Conservation (phyloP, 2,888 invertebrate species). For the Cosmopolites sordidus region DNA sequence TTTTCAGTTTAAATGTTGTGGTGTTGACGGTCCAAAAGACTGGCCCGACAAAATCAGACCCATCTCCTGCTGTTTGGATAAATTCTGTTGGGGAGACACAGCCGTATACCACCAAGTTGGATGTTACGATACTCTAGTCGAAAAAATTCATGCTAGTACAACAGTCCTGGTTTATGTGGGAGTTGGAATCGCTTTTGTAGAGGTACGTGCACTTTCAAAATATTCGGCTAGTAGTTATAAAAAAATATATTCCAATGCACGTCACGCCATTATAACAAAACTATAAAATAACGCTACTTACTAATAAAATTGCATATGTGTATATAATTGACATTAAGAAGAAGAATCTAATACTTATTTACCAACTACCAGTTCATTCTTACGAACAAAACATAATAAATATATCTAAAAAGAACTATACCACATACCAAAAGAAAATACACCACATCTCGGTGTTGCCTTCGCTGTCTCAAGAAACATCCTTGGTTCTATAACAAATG, state of each 20-base stretch:
- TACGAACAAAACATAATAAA: too few relatives aligned
- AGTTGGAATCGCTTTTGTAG: constrained; percentile 60
- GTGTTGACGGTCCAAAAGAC: constrained; percentile 43
- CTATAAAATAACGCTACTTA: too few relatives aligned
- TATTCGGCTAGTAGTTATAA: neutral
- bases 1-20: constrained; percentile 53
- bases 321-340: too few relatives aligned
- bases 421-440: too few relatives aligned
- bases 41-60: constrained; percentile 51
- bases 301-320: too few relatives aligned
- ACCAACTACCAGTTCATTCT: too few relatives aligned
- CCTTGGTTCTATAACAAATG: too few relatives aligned
- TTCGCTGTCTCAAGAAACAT: too few relatives aligned
- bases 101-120: constrained; percentile 49
- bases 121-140: constrained; percentile 55
- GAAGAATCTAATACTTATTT: too few relatives aligned
- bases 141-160: constrained; percentile 54
- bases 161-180: constrained; percentile 60
- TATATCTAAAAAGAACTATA: too few relatives aligned
- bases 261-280: too few relatives aligned
- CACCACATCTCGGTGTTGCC: too few relatives aligned
- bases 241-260: neutral
- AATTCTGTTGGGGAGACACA: constrained; percentile 30
- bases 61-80: constrained; percentile 57
- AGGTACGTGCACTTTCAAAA: constrained; percentile 42